Evolutionary conservation across 2,113 vertebrate species (phyloP).

Genomic region (Promerops cafer): DNA sequence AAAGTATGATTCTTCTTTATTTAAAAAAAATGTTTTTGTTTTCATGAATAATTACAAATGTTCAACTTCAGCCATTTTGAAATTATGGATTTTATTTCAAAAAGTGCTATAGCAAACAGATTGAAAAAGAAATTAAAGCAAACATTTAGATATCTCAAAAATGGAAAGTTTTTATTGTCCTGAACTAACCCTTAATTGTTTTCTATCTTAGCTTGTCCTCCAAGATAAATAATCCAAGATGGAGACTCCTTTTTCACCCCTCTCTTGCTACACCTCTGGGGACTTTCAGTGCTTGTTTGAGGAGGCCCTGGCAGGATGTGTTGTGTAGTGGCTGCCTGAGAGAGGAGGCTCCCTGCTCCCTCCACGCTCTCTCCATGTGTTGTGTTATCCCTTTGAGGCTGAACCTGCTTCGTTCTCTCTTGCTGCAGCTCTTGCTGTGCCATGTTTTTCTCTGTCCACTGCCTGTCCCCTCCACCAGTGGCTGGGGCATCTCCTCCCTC

Average conservation of each 20-base stretch:
- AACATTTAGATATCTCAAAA: neutral
- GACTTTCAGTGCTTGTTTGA: neutral
- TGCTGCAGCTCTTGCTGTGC: neutral
- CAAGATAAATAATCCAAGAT: neutral
- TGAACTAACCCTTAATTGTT: neutral
- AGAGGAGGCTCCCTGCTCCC: neutral
- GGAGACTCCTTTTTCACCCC: neutral
- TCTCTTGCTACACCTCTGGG: neutral
- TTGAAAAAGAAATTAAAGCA: neutral
- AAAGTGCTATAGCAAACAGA: neutral
- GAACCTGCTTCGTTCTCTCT: neutral
- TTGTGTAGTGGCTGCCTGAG: neutral
- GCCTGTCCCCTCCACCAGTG: neutral
- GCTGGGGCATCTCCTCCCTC: neutral
- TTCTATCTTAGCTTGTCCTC: neutral
- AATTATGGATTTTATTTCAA: neutral
- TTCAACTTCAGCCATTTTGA: neutral
- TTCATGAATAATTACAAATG: neutral
- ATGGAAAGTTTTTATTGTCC: neutral
- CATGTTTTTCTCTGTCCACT: neutral
- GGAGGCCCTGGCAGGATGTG: neutral
- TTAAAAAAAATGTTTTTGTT: neutral
- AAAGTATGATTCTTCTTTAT: neutral
- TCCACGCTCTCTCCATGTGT: fast-evolving
- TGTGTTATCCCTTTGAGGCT: neutral